A percentile compares a stretch with the other conserved stretches of the same genome.
These are phyloP conservation scores for Penaeus monodon DNA, from an alignment of 2,888 invertebrate genomes.

Conservation along the genomic window DNA sequence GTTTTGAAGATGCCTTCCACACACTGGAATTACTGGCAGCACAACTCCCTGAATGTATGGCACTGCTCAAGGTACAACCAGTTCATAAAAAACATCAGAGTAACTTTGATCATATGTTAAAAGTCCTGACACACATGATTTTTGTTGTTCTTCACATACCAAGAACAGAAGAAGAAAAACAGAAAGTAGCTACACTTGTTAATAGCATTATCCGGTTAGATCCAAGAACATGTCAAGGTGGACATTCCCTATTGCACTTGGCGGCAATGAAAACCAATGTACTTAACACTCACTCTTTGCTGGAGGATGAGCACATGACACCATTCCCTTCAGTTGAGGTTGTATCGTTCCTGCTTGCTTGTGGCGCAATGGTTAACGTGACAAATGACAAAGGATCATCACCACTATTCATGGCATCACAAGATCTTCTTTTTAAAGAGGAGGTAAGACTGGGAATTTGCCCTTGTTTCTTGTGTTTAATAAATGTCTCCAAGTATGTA, in stretches of 20 bases:
- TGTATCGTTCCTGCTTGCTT: conserved; percentile 71
- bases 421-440: conserved; percentile 81
- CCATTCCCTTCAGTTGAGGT: conserved; percentile 66
- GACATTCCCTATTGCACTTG: conserved; percentile 87
- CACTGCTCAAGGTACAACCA: conserved; percentile 75
- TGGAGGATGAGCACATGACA: conserved; percentile 61
- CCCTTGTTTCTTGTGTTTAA: no score
- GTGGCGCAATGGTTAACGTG: conserved; percentile 83
- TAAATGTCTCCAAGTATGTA: no score
- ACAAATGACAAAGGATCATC: conserved; percentile 83
- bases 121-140: conserved; percentile 83
- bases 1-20: conserved; percentile 79
- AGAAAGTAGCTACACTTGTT: conserved; percentile 65
- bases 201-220: conserved; percentile 66
- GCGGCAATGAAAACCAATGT: conserved; percentile 70
- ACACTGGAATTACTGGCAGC: conserved; percentile 79
- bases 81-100: conserved; percentile 83
- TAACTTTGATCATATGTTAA: conserved; percentile 71
- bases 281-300: conserved; percentile 74
- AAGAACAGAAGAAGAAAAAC: conserved; percentile 66
- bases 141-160: conserved; percentile 79
- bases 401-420: conserved; percentile 84
- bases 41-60: conserved; percentile 74
- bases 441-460: conserved; percentile 71
- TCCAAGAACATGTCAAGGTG: conserved; percentile 78